Evolutionary conservation across 2,113 vertebrate genomes (phyloP).

Genomic region (Ariopsis seemanni): DNA sequence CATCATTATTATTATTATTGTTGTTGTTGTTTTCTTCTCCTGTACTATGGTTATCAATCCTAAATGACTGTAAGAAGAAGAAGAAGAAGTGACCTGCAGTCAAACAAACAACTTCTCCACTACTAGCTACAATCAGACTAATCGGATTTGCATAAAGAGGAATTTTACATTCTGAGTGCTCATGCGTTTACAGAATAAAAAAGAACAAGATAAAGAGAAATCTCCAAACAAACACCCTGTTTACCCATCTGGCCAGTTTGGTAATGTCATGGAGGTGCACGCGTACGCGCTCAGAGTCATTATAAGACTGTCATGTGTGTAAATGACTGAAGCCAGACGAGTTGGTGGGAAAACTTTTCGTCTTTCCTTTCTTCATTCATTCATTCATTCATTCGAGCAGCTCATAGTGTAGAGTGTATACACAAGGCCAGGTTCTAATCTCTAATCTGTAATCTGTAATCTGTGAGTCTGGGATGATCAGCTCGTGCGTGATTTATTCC

Average conservation of each 20-base stretch:
- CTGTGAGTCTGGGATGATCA: neutral
- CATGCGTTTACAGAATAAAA: neutral
- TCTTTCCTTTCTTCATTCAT: neutral
- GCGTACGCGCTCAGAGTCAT: neutral
- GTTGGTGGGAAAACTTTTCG: constrained; percentile 30
- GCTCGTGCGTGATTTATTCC: neutral
- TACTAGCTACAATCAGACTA: neutral
- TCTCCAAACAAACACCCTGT: too few species aligned
- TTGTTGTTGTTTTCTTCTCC: neutral
- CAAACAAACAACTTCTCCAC: constrained; percentile 1
- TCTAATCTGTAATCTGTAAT: neutral
- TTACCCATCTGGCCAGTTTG: neutral
- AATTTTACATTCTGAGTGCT: neutral
- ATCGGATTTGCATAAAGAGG: neutral
- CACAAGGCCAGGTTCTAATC: neutral
- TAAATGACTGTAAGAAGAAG: constrained; percentile 10
- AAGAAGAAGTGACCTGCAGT: neutral
- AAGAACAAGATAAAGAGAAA: neutral
- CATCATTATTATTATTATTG: neutral
- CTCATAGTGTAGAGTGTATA: neutral
- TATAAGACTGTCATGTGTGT: constrained; percentile 8
- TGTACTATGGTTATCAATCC: constrained; percentile 22
- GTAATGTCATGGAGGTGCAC: too few species aligned
- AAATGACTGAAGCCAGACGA: neutral
- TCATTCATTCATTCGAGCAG: neutral